Percentiles rank a stretch among this genome's conserved stretches.
Evolutionary conservation across 2,888 invertebrate genomes (phyloP).

Genomic region (Euphydryas editha): DNA sequence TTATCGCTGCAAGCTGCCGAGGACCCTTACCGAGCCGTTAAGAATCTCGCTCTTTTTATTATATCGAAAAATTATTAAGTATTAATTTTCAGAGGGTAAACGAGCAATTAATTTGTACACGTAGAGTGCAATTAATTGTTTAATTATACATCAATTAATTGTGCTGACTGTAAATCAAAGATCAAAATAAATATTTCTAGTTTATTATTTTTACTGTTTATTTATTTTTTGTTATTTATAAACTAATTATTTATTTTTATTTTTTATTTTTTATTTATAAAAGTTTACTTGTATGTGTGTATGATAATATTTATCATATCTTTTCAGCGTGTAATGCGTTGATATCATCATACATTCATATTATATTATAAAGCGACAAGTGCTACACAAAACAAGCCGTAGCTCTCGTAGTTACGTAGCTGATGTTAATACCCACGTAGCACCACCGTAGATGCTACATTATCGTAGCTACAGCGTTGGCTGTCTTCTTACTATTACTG

Average conservation of each 20-base stretch:
- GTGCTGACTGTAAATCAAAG: too few species aligned
- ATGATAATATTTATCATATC: too few species aligned
- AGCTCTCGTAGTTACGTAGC: slow-evolving; percentile 2
- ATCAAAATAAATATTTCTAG: neutral
- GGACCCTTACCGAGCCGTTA: slow-evolving; percentile 15
- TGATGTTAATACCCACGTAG: neutral
- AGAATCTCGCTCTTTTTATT: slow-evolving; percentile 18
- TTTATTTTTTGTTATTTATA: neutral
- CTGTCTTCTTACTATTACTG: too few species aligned
- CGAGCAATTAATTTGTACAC: neutral
- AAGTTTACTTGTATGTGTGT: too few species aligned
- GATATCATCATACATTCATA: neutral
- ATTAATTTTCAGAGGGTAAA: slow-evolving; percentile 1
- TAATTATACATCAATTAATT: neutral
- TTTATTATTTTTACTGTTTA: neutral
- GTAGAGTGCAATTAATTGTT: neutral
- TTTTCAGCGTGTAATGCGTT: neutral
- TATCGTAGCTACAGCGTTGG: too few species aligned
- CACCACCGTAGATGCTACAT: neutral
- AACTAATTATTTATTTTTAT: too few species aligned
- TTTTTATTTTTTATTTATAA: too few species aligned
- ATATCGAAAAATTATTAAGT: slow-evolving; percentile 9
- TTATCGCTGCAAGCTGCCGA: slow-evolving; percentile 30
- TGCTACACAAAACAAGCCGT: neutral
- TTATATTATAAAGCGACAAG: neutral